phyloP scores from a whole-genome alignment of 2,113 vertebrate species.

The Cnemophilus loriae region DNA sequence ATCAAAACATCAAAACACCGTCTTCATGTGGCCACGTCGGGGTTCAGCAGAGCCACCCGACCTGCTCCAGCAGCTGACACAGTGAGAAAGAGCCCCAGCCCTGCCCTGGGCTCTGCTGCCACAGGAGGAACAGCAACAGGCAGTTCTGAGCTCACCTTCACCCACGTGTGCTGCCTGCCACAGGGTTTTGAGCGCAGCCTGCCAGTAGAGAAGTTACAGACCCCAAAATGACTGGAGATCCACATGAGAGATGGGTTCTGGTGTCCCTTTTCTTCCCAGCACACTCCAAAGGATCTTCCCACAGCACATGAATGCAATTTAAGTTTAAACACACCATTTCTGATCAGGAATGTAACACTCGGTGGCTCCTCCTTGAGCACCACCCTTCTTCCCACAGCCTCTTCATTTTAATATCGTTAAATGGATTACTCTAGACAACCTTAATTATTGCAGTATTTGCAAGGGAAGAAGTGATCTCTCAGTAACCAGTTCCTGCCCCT shows the following conservation, averaged over 20 bases:
- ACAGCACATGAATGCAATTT: background rate
- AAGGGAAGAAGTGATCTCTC: background rate
- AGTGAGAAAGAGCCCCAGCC: background rate
- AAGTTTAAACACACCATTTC: background rate
- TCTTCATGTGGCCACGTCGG: background rate
- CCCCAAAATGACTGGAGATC: accelerated
- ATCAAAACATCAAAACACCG: background rate
- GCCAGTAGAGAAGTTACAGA: accelerated
- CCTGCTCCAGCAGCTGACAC: background rate
- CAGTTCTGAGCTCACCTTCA: background rate
- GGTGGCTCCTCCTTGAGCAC: background rate
- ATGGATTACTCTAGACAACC: background rate
- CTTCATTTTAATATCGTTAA: background rate
- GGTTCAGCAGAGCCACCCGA: background rate
- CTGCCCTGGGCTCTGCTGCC: background rate
- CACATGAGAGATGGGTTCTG: accelerated
- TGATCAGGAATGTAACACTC: background rate
- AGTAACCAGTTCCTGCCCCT: background rate
- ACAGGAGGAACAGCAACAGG: background rate
- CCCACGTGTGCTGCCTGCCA: background rate
- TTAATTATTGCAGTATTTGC: background rate
- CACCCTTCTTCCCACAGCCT: slow-evolving; percentile 29
- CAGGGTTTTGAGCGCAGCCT: accelerated
- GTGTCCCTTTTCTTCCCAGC: background rate
- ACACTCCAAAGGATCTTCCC: background rate